Evolutionary conservation across 2,797 vertebrate species (phyloP).

Genomic region (Falco rusticolus): DNA sequence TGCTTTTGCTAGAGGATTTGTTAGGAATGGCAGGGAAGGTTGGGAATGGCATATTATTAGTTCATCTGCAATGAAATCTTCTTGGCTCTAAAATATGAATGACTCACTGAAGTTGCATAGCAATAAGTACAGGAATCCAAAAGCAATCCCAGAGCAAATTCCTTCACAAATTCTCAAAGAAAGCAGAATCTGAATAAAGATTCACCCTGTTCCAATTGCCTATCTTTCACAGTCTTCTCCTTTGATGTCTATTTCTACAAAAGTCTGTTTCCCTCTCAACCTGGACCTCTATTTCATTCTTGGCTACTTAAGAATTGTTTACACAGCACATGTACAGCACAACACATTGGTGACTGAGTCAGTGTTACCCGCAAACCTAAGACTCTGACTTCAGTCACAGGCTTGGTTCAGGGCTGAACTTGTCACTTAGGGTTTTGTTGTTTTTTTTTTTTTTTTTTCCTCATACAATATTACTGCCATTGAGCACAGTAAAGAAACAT

Average conservation of each 20-base stretch:
- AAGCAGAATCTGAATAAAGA: neutral
- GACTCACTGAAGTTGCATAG: neutral
- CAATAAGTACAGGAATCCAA: neutral
- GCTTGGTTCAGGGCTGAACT: neutral
- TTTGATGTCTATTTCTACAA: neutral
- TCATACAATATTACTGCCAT: neutral
- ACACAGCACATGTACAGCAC: neutral
- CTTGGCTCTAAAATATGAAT: neutral
- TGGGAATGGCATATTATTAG: neutral
- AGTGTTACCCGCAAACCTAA: neutral
- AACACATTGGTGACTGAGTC: neutral
- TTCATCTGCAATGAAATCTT: neutral
- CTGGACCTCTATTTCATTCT: neutral
- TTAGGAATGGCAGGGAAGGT: neutral
- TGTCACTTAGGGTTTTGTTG: neutral
- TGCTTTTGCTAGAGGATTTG: neutral
- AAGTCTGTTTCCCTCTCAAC: neutral
- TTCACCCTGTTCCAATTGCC: neutral
- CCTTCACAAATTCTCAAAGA: neutral
- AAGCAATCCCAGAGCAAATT: neutral
- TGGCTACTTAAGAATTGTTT: neutral
- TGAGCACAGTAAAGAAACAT: neutral
- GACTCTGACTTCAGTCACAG: neutral
- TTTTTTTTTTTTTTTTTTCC: neutral
- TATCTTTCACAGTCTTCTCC: neutral